Conservation (phyloP, 2,113 vertebrate genomes). For the Megaceryle torquata region DNA sequence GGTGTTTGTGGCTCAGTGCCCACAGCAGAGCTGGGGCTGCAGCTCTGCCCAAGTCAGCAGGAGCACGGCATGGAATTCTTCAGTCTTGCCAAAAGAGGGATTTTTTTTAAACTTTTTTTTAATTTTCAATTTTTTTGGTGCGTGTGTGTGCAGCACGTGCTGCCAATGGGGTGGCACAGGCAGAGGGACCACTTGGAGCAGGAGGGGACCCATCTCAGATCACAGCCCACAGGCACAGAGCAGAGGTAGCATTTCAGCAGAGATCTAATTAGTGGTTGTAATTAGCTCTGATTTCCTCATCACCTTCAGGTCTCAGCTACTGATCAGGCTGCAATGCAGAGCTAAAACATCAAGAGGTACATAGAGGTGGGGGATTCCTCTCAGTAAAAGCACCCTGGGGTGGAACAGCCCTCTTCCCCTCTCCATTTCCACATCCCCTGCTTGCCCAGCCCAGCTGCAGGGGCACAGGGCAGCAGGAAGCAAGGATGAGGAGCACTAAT, state of each 20-base stretch:
- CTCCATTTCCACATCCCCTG: fast-evolving
- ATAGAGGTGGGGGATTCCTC: fast-evolving
- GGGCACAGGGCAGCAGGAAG: not conserved
- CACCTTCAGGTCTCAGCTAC: not conserved
- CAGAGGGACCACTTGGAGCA: not conserved
- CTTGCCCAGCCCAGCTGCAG: not conserved
- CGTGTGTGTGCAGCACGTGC: fast-evolving
- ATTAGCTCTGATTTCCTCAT: conserved; percentile 13
- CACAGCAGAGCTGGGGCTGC: fast-evolving
- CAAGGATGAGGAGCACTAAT: not conserved
- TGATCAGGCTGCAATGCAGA: not conserved
- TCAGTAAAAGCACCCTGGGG: not conserved
- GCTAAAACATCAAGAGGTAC: not conserved
- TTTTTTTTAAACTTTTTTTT: not conserved
- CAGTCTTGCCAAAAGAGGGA: not conserved
- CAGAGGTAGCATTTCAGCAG: not conserved
- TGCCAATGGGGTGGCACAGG: not conserved
- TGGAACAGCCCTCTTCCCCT: not conserved
- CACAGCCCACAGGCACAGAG: not conserved
- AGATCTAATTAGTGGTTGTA: conserved; percentile 12
- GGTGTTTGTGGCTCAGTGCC: not conserved
- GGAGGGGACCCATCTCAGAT: not conserved
- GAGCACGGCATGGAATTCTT: fast-evolving
- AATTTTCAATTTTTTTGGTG: not conserved
- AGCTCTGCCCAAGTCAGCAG: not conserved